Base-by-base conservation (phyloP, 2,888 invertebrate genomes). In the Synanthedon tipuliformis region DNA sequence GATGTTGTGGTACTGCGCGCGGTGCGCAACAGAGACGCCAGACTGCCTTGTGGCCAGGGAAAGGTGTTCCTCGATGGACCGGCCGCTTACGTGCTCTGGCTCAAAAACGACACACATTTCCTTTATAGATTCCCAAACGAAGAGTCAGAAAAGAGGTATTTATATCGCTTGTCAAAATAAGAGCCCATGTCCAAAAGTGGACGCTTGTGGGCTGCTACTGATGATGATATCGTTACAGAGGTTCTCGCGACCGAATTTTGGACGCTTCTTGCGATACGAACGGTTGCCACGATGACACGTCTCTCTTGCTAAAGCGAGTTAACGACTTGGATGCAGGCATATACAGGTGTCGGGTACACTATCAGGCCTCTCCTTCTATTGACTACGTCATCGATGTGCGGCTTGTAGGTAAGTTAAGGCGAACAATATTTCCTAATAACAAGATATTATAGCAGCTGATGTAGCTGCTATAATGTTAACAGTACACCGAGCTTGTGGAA, bases 271-370 rank as follows among this genome's bases (percentile, higher is more conserved):
- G 80, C 53, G 67, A 70, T 12, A 61, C 64, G 0, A 66, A 63
- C 2, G 50, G 65, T 2, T 81, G 81, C 51, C 66, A 64, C 27
- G 84, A 82, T n/a, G 75, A 78, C 18, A 81, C 82, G 0, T 72
- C 81, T 4, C 68, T 84, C 11, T 57, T 75, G 11, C 57, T 85
- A 13, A 78, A 75, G 57, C 66, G 62, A 0, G 72, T 73, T 12
- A 60, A 59, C 0, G 69, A 75, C 4, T 55, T 62, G 11, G 80
- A 83, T 45, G 69, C 60, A 1, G 84, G 82, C 0, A 56, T 69
- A 23, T 85, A 85, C 56, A 64, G 78, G 40, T 85, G 84, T 59
- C 65, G 83, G 8, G 73, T 85, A 0, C 81, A 83, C 56, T 83
- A 80, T 54, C 81, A 82, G 56, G 79, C 73, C 0, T 80, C 79